phyloP scores from a whole-genome alignment of 2,888 invertebrate genomes.

The Coelinius sp. region DNA sequence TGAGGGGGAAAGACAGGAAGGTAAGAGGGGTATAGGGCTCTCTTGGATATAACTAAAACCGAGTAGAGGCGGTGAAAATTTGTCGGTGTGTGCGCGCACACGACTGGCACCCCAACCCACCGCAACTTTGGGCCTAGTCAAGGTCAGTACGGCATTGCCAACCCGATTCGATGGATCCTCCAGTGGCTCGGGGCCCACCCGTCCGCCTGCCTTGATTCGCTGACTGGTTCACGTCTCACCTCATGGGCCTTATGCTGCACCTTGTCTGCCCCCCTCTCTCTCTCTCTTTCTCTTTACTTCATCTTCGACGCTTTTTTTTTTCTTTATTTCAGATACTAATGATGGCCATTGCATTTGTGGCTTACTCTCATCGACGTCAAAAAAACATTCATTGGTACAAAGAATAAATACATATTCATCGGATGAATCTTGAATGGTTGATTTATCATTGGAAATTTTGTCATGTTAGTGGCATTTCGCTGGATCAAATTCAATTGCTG shows the following conservation, averaged over 20 bases:
- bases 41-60: constrained; percentile 35
- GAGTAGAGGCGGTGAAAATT: constrained; percentile 31
- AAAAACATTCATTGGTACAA: background rate
- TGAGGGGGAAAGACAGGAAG: constrained; percentile 45
- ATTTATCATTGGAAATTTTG: background rate
- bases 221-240: constrained; percentile 28
- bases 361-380: background rate
- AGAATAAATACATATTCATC: background rate
- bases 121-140: constrained; percentile 69
- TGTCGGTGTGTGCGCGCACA: constrained; percentile 43
- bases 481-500: constrained; percentile 30
- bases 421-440: background rate
- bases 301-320: constrained; percentile 5
- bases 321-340: constrained; percentile 1
- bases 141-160: constrained; percentile 64
- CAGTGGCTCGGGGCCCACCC: constrained; percentile 9
- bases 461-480: background rate
- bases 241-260: constrained; percentile 34
- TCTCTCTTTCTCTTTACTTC: constrained; percentile 24
- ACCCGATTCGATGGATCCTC: constrained; percentile 29
- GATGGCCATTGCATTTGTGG: background rate
- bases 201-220: constrained; percentile 27
- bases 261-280: constrained; percentile 36
- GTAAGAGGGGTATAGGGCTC: constrained; percentile 50
- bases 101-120: constrained; percentile 62